Conservation (phyloP, 2,888 invertebrate species). For the Ormyrus thymus region DNA sequence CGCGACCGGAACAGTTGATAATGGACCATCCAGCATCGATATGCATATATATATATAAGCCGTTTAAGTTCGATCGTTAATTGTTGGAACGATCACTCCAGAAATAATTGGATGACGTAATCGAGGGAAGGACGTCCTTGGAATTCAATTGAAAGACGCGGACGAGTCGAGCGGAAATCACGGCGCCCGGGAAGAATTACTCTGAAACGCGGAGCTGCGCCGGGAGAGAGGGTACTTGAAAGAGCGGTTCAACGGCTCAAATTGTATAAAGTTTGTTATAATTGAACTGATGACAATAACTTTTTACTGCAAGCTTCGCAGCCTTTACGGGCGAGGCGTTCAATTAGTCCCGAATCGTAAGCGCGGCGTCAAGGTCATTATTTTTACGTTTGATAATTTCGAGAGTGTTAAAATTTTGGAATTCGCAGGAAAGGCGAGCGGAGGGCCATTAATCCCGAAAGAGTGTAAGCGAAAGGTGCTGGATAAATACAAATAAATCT, state of each 20-base stretch:
- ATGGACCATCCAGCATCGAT: conserved; percentile 39
- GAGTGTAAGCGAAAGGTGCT: too few species aligned
- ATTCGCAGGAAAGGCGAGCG: too few species aligned
- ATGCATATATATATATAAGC: conserved; percentile 18
- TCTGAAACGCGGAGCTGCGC: conserved; percentile 11
- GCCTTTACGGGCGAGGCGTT: conserved; percentile 9
- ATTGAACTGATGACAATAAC: conserved; percentile 49
- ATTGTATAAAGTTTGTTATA: conserved; percentile 51
- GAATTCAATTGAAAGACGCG: conserved; percentile 58
- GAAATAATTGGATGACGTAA: conserved; percentile 69
- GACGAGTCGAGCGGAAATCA: conserved; percentile 60
- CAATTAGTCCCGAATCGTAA: conserved; percentile 6
- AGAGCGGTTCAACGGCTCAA: conserved; percentile 34
- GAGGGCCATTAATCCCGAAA: too few species aligned
- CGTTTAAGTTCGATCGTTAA: conserved; percentile 62
- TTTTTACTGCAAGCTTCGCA: conserved; percentile 34
- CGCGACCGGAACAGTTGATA: conserved; percentile 19
- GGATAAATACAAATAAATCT: too few species aligned
- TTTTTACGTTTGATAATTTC: background rate
- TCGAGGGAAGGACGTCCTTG: conserved; percentile 59
- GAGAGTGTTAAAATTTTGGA: background rate
- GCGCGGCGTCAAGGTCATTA: background rate
- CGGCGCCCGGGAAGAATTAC: conserved; percentile 51
- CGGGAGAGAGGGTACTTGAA: conserved; percentile 30
- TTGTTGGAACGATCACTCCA: conserved; percentile 66